Conservation (phyloP, 2,113 vertebrate species). For the Podarcis cretensis region DNA sequence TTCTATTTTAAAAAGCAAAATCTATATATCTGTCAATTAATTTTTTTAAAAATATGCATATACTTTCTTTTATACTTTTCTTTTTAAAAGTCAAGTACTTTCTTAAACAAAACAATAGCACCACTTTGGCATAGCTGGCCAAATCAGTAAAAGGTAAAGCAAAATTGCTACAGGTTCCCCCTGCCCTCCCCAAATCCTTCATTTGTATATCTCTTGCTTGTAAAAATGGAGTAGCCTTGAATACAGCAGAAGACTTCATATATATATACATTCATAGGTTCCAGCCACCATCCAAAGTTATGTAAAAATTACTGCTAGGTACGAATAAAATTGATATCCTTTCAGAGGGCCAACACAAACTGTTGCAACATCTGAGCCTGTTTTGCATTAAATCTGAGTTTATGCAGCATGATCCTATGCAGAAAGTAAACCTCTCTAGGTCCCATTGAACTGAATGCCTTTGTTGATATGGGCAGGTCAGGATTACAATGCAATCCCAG, state of each 20-base stretch:
- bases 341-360: not conserved
- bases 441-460: not conserved
- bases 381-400: not conserved
- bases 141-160: slow-evolving; percentile 81
- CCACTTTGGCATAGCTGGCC: slow-evolving; percentile 82
- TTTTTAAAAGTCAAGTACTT: slow-evolving; percentile 84
- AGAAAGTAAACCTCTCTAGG: not conserved
- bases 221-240: slow-evolving; percentile 38
- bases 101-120: slow-evolving; percentile 86
- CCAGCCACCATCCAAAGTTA: slow-evolving; percentile 9
- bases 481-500: not conserved
- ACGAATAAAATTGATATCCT: not conserved
- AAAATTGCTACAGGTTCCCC: slow-evolving; percentile 59
- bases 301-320: not conserved
- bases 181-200: not conserved
- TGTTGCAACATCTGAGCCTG: not conserved
- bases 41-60: slow-evolving; percentile 84
- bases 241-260: slow-evolving; percentile 29
- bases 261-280: slow-evolving; percentile 10
- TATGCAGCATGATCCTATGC: not conserved
- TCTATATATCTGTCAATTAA: slow-evolving; percentile 75
- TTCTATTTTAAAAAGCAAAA: slow-evolving; percentile 76
- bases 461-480: not conserved
- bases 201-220: not conserved
- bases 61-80: slow-evolving; percentile 76